These are phyloP conservation scores for Leptothorax acervorum DNA, from an alignment of 2,888 invertebrate species.

Conservation along the genomic window DNA sequence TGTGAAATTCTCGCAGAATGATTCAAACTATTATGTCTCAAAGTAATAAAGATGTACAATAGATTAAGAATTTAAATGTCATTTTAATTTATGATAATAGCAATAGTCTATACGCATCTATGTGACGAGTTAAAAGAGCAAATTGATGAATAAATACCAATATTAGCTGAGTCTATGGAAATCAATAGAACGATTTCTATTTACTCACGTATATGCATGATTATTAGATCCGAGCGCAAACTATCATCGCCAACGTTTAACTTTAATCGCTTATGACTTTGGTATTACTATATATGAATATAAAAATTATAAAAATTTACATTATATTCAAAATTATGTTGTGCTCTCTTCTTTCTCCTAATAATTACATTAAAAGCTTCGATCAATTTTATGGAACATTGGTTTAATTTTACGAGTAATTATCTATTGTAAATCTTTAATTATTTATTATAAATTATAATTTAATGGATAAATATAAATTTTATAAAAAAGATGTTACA, in stretches of 20 bases:
- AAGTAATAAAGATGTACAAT: neutral
- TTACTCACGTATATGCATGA: neutral
- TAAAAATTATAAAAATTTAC: neutral
- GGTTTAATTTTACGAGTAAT: neutral
- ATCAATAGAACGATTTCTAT: neutral
- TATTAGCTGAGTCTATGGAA: neutral
- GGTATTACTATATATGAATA: neutral
- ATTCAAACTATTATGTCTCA: neutral
- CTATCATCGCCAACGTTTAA: neutral
- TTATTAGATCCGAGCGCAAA: neutral
- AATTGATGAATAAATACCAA: neutral
- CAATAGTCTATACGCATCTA: neutral
- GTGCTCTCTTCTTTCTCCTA: neutral
- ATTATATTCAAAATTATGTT: neutral
- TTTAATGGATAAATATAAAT: neutral
- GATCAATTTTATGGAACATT: neutral
- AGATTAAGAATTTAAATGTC: neutral
- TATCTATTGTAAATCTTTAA: neutral
- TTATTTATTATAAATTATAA: neutral
- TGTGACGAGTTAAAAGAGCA: neutral
- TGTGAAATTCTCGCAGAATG: neutral
- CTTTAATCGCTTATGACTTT: neutral
- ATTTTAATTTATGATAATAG: conserved; percentile 13
- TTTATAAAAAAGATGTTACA: neutral
- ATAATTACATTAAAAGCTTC: neutral